phyloP scores from a whole-genome alignment of 2,888 invertebrate species.

The Sinhomidia bicolor region DNA sequence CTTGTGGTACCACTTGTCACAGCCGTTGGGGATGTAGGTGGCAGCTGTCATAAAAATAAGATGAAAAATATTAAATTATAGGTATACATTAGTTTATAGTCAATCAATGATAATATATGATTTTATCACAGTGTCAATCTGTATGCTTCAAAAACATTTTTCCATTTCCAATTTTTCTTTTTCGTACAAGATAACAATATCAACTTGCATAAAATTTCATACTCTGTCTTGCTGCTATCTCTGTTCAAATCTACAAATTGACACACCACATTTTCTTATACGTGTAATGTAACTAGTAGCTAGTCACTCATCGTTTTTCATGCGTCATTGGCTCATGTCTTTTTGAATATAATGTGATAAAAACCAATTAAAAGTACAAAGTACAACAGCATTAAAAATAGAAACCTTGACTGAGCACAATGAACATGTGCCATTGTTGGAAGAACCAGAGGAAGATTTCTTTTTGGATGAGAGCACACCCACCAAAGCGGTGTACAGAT shows the following conservation, averaged over 20 bases:
- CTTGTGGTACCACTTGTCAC: constrained; percentile 79
- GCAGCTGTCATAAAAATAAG: constrained; percentile 81
- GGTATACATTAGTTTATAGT: neutral
- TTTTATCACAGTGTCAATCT: constrained; percentile 37
- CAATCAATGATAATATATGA: constrained; percentile 61
- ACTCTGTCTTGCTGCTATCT: neutral
- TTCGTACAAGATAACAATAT: constrained; percentile 4
- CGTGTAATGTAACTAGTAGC: neutral
- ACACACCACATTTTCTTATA: too few relatives aligned
- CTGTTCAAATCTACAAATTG: neutral
- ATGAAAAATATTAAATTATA: constrained; percentile 18
- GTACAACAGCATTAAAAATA: constrained; percentile 8
- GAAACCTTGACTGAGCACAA: constrained; percentile 49
- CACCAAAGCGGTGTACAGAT: constrained; percentile 72
- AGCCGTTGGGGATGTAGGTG: constrained; percentile 80
- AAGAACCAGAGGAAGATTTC: neutral
- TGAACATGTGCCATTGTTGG: constrained; percentile 29
- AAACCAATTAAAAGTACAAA: constrained; percentile 24
- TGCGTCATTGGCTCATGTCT: neutral
- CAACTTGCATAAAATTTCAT: constrained; percentile 9
- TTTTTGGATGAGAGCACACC: constrained; percentile 60
- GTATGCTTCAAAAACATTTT: too few relatives aligned
- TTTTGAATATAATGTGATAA: neutral
- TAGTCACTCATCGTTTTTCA: neutral
- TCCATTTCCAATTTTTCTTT: constrained; percentile 47